A percentile compares a stretch with the other conserved stretches of the same genome.
phyloP scores from a whole-genome alignment of 53 echinoderm and acorn worm species.

The Actinopyga echinites region DNA sequence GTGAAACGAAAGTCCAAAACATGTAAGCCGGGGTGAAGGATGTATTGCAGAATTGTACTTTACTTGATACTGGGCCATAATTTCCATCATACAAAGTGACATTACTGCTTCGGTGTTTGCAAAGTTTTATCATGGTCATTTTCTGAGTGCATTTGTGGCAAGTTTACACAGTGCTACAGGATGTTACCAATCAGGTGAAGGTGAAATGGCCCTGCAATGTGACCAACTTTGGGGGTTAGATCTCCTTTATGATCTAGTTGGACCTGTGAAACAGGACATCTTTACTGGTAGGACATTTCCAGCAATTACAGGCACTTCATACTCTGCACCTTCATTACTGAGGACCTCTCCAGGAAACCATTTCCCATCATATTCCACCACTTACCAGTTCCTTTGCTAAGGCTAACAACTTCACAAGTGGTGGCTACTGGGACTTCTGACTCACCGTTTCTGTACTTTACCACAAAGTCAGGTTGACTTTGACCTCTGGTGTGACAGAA shows the following conservation, averaged over 20 bases:
- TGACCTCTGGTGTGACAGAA: background rate
- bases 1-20: too few relatives aligned
- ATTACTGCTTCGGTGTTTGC: background rate
- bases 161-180: background rate
- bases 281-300: conserved; percentile 3
- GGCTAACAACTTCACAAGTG: background rate
- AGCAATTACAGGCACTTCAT: background rate
- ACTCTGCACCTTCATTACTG: background rate
- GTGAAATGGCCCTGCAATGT: too few relatives aligned
- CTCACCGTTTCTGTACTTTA: background rate
- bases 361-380: background rate
- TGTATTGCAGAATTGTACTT: background rate
- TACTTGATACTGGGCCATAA: too few relatives aligned
- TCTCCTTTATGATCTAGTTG: background rate
- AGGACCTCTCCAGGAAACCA: background rate
- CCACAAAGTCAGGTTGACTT: background rate
- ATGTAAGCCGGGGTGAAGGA: background rate
- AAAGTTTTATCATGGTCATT: background rate
- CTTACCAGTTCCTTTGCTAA: background rate
- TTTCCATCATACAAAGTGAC: background rate
- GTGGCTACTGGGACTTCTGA: background rate
- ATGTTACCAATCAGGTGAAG: background rate
- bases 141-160: background rate
- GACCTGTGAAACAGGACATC: too few relatives aligned
- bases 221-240: background rate